Evolutionary conservation across 2,113 vertebrate genomes (phyloP), one percentile per base, ranked within the genome.

Genomic region (Xenus cinereus): DNA sequence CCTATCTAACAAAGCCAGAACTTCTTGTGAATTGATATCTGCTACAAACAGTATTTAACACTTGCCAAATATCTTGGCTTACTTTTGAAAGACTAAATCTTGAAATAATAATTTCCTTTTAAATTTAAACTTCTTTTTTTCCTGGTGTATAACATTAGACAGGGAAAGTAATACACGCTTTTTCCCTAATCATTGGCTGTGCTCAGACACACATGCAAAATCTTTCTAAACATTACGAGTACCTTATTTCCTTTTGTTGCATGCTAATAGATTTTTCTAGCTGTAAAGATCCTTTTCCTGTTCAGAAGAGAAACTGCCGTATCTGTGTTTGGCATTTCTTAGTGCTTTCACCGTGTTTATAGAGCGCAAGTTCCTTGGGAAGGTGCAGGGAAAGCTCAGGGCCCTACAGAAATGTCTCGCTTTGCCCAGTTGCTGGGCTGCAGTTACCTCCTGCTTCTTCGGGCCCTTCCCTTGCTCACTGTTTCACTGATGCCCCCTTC

Each of bases 401-500:
- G 53, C 41, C 3, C 32, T 7, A 5, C 45, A 12, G 87, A n/a
- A 50, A 9, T 27, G 13, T 43, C 66, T 23, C 9, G 2, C 26
- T 28, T 39, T 1, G 4, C 21, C n/a, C 46, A 12, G 22, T 4
- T 12, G 48, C 50, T 26, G 3, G 0, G 53, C 72, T 30, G 72
- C 75, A 7, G 13, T 20, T 9, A 2, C 12, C 35, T 50, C 9
- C 60, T 22, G 22, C 6, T 37, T 62, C 35, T 39, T 8, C 23
- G 0, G 48, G n/a, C 32, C 21, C 17, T 68, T 22, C 46, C 63
- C 4, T 4, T 30, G 14, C 85, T 93, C 88, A 6, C 94, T 24
- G 93, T 53, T 96, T 91, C 94, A 41, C 95, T 84, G 93, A 82
- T 97, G 95, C 95, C 95, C 95, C 94, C 94, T 97, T 96, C 96